Base-by-base conservation (phyloP, 2,113 vertebrate species). In the Tachysurus fulvidraco region DNA sequence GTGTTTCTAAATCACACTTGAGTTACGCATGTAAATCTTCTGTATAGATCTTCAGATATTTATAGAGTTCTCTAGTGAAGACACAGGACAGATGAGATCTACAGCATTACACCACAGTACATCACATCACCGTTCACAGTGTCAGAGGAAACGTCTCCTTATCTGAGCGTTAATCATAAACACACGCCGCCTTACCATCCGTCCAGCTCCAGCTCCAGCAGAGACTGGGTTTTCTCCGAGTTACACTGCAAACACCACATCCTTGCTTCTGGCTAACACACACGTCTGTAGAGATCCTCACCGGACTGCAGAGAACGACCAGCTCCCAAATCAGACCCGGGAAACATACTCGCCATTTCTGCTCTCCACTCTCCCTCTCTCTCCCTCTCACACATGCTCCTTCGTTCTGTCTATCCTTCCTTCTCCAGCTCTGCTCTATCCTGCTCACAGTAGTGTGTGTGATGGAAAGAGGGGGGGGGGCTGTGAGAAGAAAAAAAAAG, bases 191-290 rank as follows among this genome's bases (percentile, higher is more conserved):
- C 95, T 97, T 94, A 98, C 97, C 97, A 96, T 94, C 96, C 95
- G 81, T 97, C 97, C 91, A 96, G 95, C 92, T 98, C 97, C 93
- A 98, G 94, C 83, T 98, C 97, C 94, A 98, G 94, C 93, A 99
- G 91, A 74, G 97, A 98, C 94, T 97, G 97, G 64, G 96, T 98
- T 95, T 96, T 96, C 95, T 98, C 97, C 14, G 97, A 97, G 90
- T 96, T 96, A 93, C 97, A 99, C 93, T 98, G 97, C 92, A 99
- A 93, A 93, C 98, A 99, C 98, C 97, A 99, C 97, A 99, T 98
- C 94, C 93, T 93, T 92, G 83, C 91, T 60, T 23, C 86, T 89
- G 12, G 77, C 87, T 89, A 88, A 83, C 83, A 86, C 86, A 86
- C 87, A 11, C 71, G 25, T 80, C 78, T 82, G 83, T 81, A 88